A percentile compares a stretch with the other conserved stretches of the same genome.
These are phyloP conservation scores for Diprion similis DNA, from an alignment of 1,140 invertebrate genomes.

Conservation along the genomic window DNA sequence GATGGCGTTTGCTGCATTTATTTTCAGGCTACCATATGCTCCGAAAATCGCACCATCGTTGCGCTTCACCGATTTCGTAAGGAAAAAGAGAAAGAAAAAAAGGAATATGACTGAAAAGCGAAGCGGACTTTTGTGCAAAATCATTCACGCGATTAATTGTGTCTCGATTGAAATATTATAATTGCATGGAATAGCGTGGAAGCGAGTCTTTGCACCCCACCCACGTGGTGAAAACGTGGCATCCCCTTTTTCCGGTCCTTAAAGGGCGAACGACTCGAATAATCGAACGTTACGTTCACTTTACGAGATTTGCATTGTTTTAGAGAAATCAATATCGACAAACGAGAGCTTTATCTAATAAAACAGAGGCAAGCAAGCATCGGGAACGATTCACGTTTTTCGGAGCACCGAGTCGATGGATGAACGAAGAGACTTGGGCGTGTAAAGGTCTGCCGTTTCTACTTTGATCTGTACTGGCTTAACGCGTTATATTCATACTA, in stretches of 20 bases:
- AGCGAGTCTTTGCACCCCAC: not conserved
- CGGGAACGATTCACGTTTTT: slow-evolving; percentile 17
- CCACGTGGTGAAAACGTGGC: slow-evolving; percentile 35
- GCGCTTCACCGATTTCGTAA: not conserved
- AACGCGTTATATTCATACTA: not conserved
- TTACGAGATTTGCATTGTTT: too few relatives aligned
- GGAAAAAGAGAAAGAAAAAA: not conserved
- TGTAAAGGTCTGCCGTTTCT: not conserved
- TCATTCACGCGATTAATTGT: too few relatives aligned
- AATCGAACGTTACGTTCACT: too few relatives aligned
- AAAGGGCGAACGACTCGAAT: not conserved
- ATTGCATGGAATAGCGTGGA: not conserved
- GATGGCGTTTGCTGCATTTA: not conserved
- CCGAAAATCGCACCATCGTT: not conserved
- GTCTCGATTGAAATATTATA: too few relatives aligned
- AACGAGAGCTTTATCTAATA: too few relatives aligned
- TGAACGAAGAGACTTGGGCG: not conserved
- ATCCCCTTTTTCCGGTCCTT: not conserved
- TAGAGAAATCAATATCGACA: too few relatives aligned
- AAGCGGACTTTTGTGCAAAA: too few relatives aligned
- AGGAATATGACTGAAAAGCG: too few relatives aligned
- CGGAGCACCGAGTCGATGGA: slow-evolving; percentile 13
- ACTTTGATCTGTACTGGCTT: not conserved
- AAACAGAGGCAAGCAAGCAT: slow-evolving; percentile 13
- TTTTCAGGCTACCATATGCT: slow-evolving; percentile 17